Evolutionary conservation across 2,888 invertebrate species (phyloP), one percentile per base, ranked within the genome.

Genomic region (Mylabris sibirica): DNA sequence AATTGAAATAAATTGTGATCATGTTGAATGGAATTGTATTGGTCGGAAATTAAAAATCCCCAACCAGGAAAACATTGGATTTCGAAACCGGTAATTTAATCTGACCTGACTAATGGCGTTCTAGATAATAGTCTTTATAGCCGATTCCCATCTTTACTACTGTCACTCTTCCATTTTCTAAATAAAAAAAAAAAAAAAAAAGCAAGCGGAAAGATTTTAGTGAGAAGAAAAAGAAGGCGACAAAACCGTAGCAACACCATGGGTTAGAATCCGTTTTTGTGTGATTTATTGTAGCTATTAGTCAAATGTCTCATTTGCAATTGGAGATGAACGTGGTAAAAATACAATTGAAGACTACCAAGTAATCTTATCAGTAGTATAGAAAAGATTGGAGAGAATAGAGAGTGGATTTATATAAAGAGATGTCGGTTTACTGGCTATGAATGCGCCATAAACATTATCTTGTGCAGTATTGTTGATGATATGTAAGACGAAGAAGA

Each of bases 91-190:
- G 79, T 81, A 81, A 82, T 82, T 81, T 81, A 81, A 82, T 82
- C 82, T 74, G 76, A 78, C 74, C 79, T 81, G 80, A 82, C 80
- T 82, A 82, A 82, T 82, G 82, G 82, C 78, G 77, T 77, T 79
- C 75, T 77, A 79, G 81, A 82, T 82, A 82, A 81, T 81, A 76
- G 80, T 76, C 74, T 72, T 72, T 70, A n/a, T n/a, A 69, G 77
- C 77, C 69, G 79, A 79, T 80, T 79, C 78, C 78, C 78, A 77
- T 79, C 79, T 69, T 75, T 67, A 67, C 53, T 35, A 67, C 53
- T 35, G 34, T 62, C 62, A 38, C 77, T 78, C 79, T 49, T 77
- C 77, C 76, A 77, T 78, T 77, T 74, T 44, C 12, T 38, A 12
- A 12, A 3, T 38, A 38, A 12, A 35, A 41, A n/a, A 17, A n/a